Percentiles rank a stretch among this genome's conserved stretches.
Conservation (phyloP, 2,113 vertebrate species). For the Taurulus bubalis region DNA sequence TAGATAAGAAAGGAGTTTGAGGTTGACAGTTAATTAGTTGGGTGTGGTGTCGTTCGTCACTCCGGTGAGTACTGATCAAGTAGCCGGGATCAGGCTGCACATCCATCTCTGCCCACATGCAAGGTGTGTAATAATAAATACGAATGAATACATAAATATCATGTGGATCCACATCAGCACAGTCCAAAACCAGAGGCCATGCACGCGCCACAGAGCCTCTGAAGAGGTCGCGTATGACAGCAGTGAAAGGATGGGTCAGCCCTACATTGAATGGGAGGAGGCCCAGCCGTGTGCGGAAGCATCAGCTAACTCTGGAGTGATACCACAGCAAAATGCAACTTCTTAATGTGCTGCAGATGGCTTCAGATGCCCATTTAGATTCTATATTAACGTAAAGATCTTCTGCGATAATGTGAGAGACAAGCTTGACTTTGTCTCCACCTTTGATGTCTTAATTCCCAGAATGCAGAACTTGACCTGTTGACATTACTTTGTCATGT, state of each 20-base stretch:
- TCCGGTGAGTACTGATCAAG: background rate
- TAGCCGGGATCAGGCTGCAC: background rate
- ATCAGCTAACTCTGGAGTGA: background rate
- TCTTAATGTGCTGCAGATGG: background rate
- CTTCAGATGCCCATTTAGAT: background rate
- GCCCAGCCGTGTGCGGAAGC: background rate
- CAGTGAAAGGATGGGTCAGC: no score
- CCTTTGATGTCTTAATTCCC: no score
- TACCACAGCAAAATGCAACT: background rate
- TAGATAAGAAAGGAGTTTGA: background rate
- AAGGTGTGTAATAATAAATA: background rate
- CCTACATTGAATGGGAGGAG: no score
- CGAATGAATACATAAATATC: no score
- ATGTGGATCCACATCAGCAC: background rate
- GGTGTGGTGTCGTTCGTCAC: background rate
- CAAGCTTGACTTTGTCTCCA: background rate
- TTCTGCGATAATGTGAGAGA: background rate
- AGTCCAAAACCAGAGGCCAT: background rate
- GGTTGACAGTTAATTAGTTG: background rate
- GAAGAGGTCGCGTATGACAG: no score
- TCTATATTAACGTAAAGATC: background rate
- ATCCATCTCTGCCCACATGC: conserved; percentile 5
- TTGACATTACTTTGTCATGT: no score
- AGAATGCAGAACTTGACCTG: no score
- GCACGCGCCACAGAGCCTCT: no score